Evolutionary conservation across 2,113 vertebrate species (phyloP), one percentile per base, ranked within the genome.

Genomic region (Ciconia stormi): DNA sequence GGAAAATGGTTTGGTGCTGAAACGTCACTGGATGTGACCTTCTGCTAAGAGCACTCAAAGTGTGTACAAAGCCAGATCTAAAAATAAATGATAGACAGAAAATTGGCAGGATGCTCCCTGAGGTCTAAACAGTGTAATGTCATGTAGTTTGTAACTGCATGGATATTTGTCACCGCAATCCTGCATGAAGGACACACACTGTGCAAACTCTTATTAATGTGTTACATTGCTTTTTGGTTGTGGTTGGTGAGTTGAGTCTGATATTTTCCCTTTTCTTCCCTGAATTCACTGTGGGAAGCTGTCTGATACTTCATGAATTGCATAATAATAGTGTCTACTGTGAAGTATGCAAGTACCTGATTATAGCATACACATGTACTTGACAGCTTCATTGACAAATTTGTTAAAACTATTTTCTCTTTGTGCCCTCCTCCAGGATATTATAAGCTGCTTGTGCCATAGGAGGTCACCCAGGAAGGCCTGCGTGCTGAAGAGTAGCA

Each of bases 51-150:
- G 95, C 74, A 30, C 42, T 97, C 53, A 40, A 87, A 94, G 70
- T 21, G 15, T 49, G 63, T 79, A 83, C 27, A 69, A 55, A n/a
- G 69, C 50, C 44, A 73, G 10, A 5, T 84, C 38, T 78, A 87
- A 96, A 97, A 97, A 97, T 90, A 98, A 96, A 94, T 82, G 96
- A 97, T 26, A 86, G 96, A 94, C 82, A 91, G 95, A 67, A 91
- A 97, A 95, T 93, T 94, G 96, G 91, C 96, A 96, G 87, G 95
- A 46, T 42, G 93, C 46, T 97, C 93, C 82, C 93, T 42, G 72
- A 96, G 94, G 90, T 95, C 94, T 71, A n/a, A 96, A 82, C 58
- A 91, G 80, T 26, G 27, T 92, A 95, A 96, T 55, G 88, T 63
- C 86, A 14, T 49, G 63, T 87, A 69, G 85, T 94, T 96, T 95